phyloP scores from a whole-genome alignment of 2,797 vertebrate genomes.

The Peromyscus melanophrys region DNA sequence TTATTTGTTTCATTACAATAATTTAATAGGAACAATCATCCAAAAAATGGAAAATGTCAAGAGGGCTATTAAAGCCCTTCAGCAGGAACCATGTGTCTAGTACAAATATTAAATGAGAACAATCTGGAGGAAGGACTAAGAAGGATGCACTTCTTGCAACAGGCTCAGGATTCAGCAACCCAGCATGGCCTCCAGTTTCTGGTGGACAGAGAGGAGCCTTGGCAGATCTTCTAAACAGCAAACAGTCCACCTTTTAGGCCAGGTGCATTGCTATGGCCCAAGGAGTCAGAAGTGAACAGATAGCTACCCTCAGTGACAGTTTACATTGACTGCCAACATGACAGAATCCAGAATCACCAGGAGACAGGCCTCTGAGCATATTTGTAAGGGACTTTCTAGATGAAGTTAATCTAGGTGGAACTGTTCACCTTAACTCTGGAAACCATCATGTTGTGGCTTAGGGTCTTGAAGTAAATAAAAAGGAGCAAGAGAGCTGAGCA shows the following conservation, averaged over 20 bases:
- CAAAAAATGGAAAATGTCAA: conserved; percentile 81
- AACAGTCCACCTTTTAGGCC: rapidly evolving
- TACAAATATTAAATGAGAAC: conserved; percentile 69
- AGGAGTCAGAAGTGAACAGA: neutral
- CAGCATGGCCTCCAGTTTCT: neutral
- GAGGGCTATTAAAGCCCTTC: conserved; percentile 70
- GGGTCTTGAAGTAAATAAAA: neutral
- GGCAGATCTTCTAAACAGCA: neutral
- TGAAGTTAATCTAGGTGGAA: neutral
- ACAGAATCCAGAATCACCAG: neutral
- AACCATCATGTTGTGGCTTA: neutral
- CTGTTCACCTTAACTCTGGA: neutral
- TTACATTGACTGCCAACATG: neutral
- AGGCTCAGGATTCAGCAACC: neutral
- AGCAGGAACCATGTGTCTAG: conserved; percentile 40
- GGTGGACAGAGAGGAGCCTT: neutral
- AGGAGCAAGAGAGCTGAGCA: neutral
- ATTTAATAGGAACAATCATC: conserved; percentile 67
- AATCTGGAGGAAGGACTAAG: neutral
- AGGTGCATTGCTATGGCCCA: rapidly evolving
- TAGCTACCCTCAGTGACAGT: neutral
- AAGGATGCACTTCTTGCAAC: neutral
- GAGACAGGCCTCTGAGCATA: neutral
- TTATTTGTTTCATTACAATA: conserved; percentile 80
- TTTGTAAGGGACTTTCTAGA: neutral